These are phyloP conservation scores for Callithrix jacchus DNA, from an alignment of 2,113 vertebrate species.

Conservation along the genomic window DNA sequence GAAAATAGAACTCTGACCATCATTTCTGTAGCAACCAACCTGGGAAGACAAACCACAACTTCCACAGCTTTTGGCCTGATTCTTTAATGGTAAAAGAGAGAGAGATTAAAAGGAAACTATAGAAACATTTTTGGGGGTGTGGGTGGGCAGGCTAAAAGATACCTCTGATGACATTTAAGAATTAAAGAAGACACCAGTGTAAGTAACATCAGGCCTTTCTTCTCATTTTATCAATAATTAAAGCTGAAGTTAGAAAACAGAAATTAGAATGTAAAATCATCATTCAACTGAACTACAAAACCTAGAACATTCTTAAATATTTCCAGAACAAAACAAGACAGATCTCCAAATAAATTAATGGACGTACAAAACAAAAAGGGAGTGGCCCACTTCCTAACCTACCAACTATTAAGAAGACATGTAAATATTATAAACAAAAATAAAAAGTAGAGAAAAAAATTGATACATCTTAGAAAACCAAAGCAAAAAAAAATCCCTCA, in stretches of 20 bases:
- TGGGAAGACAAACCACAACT: neutral
- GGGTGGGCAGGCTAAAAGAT: neutral
- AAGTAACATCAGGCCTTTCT: neutral
- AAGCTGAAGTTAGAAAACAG: slow-evolving; percentile 11
- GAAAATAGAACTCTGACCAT: no score
- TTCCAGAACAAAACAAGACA: neutral
- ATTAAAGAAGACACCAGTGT: neutral
- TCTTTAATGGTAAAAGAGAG: neutral
- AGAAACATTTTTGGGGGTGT: no score
- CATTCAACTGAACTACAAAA: neutral
- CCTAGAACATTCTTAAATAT: neutral
- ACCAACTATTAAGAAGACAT: neutral
- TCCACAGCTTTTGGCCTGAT: neutral
- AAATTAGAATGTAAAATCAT: neutral
- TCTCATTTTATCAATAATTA: neutral
- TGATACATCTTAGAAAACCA: neutral
- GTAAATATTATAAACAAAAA: neutral
- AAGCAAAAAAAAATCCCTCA: neutral
- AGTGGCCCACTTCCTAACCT: neutral
- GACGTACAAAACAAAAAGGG: neutral
- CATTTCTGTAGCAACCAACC: neutral
- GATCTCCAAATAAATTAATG: neutral
- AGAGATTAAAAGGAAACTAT: neutral
- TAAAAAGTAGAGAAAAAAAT: neutral
- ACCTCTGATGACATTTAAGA: neutral